Evolutionary conservation across 2,797 vertebrate genomes (phyloP).

Genomic region (Diceros bicornis): DNA sequence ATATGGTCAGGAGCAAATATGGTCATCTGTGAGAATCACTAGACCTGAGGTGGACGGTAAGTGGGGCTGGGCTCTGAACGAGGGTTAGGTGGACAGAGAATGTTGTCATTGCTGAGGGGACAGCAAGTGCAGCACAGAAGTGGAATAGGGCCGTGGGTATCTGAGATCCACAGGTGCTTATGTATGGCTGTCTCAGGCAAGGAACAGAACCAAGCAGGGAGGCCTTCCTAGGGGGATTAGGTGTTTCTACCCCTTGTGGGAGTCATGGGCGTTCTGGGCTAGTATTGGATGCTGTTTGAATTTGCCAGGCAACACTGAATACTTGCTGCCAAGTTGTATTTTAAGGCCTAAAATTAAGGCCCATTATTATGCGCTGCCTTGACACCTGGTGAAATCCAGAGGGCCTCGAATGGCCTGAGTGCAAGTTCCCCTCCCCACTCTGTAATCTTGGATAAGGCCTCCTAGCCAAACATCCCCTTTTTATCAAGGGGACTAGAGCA

Average conservation of each 20-base stretch:
- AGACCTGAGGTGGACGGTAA: not conserved
- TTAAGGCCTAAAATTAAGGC: not conserved
- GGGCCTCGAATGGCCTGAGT: not conserved
- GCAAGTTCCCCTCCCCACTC: not conserved
- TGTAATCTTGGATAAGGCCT: not conserved
- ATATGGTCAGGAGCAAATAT: not conserved
- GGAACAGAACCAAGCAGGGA: not conserved
- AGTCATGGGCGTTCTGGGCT: not conserved
- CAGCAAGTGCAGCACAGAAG: not conserved
- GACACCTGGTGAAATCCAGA: not conserved
- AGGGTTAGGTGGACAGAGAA: not conserved
- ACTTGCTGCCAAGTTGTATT: not conserved
- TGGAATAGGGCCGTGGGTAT: not conserved
- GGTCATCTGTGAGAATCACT: not conserved
- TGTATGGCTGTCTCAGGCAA: not conserved
- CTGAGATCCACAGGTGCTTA: not conserved
- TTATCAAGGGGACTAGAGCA: not conserved
- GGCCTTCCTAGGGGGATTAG: not conserved
- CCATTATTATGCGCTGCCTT: not conserved
- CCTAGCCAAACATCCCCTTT: not conserved
- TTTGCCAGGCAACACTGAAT: not conserved
- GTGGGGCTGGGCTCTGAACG: not conserved
- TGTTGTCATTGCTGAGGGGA: not conserved
- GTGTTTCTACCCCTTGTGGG: not conserved
- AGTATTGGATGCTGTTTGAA: not conserved